phyloP scores from a whole-genome alignment of 2,797 vertebrate genomes.

The Scolopax bukidnonensis region DNA sequence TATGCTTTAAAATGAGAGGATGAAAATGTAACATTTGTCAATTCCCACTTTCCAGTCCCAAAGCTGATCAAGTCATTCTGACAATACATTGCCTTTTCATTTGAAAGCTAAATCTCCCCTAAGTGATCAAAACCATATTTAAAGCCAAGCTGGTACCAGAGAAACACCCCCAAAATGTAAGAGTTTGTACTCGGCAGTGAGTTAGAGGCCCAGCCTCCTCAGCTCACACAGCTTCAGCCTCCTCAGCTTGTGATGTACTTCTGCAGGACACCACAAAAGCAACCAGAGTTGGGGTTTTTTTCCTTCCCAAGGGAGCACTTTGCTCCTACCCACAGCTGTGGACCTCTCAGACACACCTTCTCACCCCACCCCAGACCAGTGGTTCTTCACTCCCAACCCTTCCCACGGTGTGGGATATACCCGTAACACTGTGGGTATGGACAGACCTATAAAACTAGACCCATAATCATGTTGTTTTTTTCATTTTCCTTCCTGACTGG shows the following conservation, averaged over 20 bases:
- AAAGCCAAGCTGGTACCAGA: neutral
- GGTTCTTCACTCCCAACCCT: neutral
- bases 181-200: neutral
- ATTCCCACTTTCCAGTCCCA: neutral
- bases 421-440: neutral
- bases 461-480: neutral
- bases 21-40: neutral
- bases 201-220: neutral
- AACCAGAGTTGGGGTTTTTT: neutral
- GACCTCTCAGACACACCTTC: neutral
- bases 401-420: neutral
- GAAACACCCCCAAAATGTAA: neutral
- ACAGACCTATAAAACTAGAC: neutral
- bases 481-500: neutral
- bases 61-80: neutral
- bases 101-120: neutral
- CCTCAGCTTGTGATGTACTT: neutral
- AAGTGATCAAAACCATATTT: neutral
- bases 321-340: neutral
- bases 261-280: neutral
- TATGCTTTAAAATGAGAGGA: neutral
- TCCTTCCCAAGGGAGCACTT: neutral
- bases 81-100: neutral
- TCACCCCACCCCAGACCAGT: neutral
- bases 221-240: fast-evolving